Evolutionary conservation across 2,113 vertebrate species (phyloP).

Genomic region (Girardinichthys multiradiatus): DNA sequence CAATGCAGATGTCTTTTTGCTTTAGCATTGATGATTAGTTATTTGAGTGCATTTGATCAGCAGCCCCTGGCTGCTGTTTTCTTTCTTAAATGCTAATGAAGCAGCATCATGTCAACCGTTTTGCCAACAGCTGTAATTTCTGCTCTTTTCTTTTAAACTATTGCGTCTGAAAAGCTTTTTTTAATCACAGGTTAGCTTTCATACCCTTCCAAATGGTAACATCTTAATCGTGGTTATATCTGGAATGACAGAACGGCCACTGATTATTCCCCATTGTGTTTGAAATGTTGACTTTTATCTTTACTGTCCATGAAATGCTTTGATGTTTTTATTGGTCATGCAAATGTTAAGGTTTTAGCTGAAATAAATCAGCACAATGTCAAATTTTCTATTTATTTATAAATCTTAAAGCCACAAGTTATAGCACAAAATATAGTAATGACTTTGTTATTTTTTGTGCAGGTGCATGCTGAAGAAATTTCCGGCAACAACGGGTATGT

Average conservation of each 20-base stretch:
- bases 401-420: background rate
- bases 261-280: background rate
- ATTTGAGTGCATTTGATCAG: background rate
- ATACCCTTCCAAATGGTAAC: background rate
- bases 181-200: background rate
- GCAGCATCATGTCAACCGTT: background rate
- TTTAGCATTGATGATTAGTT: background rate
- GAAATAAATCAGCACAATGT: background rate
- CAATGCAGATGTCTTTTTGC: no score
- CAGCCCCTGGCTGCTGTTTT: background rate
- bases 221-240: background rate
- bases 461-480: slow-evolving; percentile 94
- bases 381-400: slow-evolving; percentile 7
- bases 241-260: background rate
- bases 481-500: slow-evolving; percentile 94
- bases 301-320: background rate
- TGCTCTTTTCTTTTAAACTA: background rate
- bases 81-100: background rate
- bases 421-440: slow-evolving; percentile 25
- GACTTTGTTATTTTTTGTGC: slow-evolving; percentile 16
- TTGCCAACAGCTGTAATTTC: background rate
- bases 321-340: background rate
- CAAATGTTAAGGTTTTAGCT: background rate
- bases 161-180: background rate
- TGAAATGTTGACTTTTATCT: slow-evolving; percentile 6